phyloP scores from a whole-genome alignment of 2,797 vertebrate species.

The Gymnoscopelus microlampas region DNA sequence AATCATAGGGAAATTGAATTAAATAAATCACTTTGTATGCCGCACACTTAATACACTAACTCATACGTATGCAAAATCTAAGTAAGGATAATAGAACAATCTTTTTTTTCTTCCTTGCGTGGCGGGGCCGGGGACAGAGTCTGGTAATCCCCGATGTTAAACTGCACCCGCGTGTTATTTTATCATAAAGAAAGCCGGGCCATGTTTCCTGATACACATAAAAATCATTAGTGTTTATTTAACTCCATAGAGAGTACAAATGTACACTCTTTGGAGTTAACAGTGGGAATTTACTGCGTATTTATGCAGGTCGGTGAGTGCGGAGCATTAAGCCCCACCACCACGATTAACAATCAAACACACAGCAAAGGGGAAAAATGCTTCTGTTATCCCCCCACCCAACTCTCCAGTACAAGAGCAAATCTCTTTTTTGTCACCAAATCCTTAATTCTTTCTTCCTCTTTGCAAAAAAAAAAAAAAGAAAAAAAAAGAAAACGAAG shows the following conservation, averaged over 20 bases:
- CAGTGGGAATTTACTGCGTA: slow-evolving; percentile 6
- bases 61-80: slow-evolving; percentile 26
- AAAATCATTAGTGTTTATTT: too few species aligned
- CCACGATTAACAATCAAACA: slow-evolving; percentile 70
- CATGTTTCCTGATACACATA: too few species aligned
- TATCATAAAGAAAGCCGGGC: slow-evolving; percentile 13
- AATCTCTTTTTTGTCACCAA: slow-evolving; percentile 74
- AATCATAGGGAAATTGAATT: slow-evolving; percentile 15
- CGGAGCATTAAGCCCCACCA: slow-evolving; percentile 65
- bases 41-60: slow-evolving; percentile 15
- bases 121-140: slow-evolving; percentile 10
- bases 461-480: neutral
- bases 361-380: slow-evolving; percentile 46
- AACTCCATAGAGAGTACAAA: too few species aligned
- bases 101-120: neutral
- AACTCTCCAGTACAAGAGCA: slow-evolving; percentile 64
- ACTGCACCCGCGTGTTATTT: slow-evolving; percentile 43
- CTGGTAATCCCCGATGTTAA: slow-evolving; percentile 46
- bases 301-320: slow-evolving; percentile 59
- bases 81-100: slow-evolving; percentile 33
- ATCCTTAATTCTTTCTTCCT: slow-evolving; percentile 72
- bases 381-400: slow-evolving; percentile 65
- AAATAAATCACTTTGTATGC: slow-evolving; percentile 8
- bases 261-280: too few species aligned
- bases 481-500: slow-evolving; percentile 42